Conservation (phyloP, 1,140 invertebrate species). For the Diuraphis noxia region DNA sequence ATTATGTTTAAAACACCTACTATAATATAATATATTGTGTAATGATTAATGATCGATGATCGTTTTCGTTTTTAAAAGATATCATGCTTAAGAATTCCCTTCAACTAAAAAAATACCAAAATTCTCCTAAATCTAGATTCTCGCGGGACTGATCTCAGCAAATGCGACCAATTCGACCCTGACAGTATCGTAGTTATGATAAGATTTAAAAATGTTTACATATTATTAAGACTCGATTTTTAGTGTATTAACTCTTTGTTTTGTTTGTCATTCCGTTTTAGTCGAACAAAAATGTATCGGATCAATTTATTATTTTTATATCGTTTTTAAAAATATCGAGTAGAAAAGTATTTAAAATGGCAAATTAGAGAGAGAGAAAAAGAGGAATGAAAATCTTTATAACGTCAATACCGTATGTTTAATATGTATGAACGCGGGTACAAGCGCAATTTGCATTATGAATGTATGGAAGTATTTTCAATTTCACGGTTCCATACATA, state of each 20-base stretch:
- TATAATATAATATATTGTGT: too few relatives aligned
- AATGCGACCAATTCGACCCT: background rate
- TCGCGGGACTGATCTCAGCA: background rate
- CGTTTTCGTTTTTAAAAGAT: background rate
- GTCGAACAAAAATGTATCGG: background rate
- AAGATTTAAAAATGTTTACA: background rate
- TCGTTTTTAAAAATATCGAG: background rate
- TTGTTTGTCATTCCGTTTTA: background rate
- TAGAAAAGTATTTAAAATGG: background rate
- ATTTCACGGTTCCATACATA: conserved; percentile 44
- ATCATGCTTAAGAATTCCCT: background rate
- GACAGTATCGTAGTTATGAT: background rate
- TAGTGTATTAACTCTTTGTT: background rate
- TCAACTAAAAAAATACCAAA: background rate
- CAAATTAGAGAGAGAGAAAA: background rate
- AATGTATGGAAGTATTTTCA: conserved; percentile 45
- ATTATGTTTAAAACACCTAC: too few relatives aligned
- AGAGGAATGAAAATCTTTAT: background rate
- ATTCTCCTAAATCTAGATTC: background rate
- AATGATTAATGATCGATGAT: background rate
- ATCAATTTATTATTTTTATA: background rate
- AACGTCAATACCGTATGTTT: conserved; percentile 10
- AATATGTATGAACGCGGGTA: conserved; percentile 37
- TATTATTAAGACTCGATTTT: background rate
- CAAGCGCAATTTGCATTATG: conserved; percentile 39